Percentiles rank a stretch among this genome's conserved stretches.
Evolutionary conservation across 2,888 invertebrate genomes (phyloP).

Genomic region (Lagria hirta): DNA sequence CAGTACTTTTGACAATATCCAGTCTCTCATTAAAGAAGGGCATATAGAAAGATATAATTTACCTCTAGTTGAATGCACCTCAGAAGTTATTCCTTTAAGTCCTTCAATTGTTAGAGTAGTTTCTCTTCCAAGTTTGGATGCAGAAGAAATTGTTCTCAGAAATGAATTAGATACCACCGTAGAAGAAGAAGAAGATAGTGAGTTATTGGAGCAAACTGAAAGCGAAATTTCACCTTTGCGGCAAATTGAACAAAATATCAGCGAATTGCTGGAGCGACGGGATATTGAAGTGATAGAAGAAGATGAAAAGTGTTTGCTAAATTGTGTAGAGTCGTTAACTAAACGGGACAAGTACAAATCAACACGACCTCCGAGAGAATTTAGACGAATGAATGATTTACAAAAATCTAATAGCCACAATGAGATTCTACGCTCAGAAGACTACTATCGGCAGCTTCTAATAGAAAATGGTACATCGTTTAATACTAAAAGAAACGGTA

Average conservation of each 20-base stretch:
- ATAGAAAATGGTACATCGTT: constrained; percentile 58
- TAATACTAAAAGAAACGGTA: constrained; percentile 61
- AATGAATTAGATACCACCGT: constrained; percentile 69
- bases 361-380: constrained; percentile 41
- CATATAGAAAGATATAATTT: constrained; percentile 61
- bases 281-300: constrained; percentile 50
- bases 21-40: constrained; percentile 71
- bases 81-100: constrained; percentile 61
- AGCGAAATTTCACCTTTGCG: constrained; percentile 67
- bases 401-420: constrained; percentile 66
- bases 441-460: constrained; percentile 49
- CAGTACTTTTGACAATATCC: constrained; percentile 76
- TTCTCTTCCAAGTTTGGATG: constrained; percentile 66
- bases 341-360: constrained; percentile 54
- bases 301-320: constrained; percentile 48
- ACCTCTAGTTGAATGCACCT: constrained; percentile 62
- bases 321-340: constrained; percentile 54
- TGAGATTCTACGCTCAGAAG: constrained; percentile 58
- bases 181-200: constrained; percentile 71
- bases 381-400: constrained; percentile 58
- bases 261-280: constrained; percentile 62
- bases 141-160: constrained; percentile 62
- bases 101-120: constrained; percentile 70
- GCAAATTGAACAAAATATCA: constrained; percentile 73
- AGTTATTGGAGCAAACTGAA: constrained; percentile 62